A percentile compares a stretch with the other conserved stretches of the same genome.
Conservation (phyloP, 2,113 vertebrate species). For the rabbit (Oryctolagus cuniculus) region DNA sequence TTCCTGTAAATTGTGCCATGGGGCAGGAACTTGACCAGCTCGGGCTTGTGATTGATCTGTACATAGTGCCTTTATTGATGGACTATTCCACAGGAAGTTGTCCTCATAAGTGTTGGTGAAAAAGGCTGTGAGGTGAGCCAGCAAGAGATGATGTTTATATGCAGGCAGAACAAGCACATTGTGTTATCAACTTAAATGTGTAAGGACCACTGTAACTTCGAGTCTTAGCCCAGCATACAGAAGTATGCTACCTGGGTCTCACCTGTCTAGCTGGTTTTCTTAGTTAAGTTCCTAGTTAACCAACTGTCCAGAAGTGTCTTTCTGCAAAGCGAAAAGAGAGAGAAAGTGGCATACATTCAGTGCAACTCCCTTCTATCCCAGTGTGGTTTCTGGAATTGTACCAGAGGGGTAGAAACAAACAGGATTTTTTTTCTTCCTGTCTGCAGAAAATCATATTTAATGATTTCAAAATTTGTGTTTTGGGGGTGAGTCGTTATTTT, state of each 20-base stretch:
- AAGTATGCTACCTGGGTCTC: background rate
- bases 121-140: background rate
- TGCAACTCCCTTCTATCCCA: conserved; percentile 16
- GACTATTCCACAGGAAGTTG: background rate
- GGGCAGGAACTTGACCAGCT: background rate
- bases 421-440: background rate
- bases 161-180: background rate
- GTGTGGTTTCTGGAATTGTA: background rate
- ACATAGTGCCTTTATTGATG: background rate
- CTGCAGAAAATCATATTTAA: background rate
- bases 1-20: background rate
- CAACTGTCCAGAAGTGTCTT: conserved; percentile 30
- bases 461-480: conserved; percentile 29
- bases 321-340: background rate
- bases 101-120: background rate
- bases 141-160: background rate
- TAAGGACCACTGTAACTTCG: background rate
- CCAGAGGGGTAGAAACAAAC: background rate
- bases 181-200: background rate
- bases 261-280: background rate
- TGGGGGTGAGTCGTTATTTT: background rate
- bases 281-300: conserved; percentile 32
- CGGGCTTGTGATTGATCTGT: background rate
- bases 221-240: background rate
- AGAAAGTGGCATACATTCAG: background rate